A percentile compares a stretch with the other conserved stretches of the same genome.
Evolutionary conservation across 2,113 vertebrate species (phyloP).

Genomic region (Athene cunicularia): DNA sequence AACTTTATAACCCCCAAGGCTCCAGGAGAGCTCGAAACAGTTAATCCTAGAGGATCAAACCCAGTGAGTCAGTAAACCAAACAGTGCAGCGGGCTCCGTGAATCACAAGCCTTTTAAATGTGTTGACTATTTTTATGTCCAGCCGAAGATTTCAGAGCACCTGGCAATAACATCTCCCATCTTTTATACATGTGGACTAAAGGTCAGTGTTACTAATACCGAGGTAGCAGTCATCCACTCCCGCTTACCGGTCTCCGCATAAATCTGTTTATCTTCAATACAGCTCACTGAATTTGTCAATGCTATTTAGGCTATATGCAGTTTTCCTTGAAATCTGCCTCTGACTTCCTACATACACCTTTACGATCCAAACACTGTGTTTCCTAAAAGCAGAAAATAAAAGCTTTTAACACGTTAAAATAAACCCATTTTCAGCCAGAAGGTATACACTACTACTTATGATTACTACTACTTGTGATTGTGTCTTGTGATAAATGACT

Average conservation of each 20-base stretch:
- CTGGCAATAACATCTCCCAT: not conserved
- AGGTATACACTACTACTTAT: not conserved
- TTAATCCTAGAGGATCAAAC: not conserved
- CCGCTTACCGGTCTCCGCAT: rapidly evolving
- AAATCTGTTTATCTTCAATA: not conserved
- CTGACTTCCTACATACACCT: rapidly evolving
- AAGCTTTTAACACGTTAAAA: not conserved
- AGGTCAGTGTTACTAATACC: not conserved
- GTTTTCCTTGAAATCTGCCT: not conserved
- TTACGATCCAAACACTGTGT: not conserved
- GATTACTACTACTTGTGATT: not conserved
- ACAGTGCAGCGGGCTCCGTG: not conserved
- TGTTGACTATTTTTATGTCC: not conserved
- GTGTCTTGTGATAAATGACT: not conserved
- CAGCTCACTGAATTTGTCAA: not conserved
- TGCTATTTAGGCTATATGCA: not conserved
- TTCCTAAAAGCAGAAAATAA: not conserved
- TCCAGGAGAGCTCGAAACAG: not conserved
- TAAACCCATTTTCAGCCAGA: not conserved
- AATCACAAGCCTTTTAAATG: not conserved
- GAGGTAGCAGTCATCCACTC: not conserved
- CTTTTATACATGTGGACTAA: not conserved
- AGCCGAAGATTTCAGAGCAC: not conserved
- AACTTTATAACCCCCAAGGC: not conserved
- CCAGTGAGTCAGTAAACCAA: not conserved